Base-by-base conservation (phyloP, 2,797 vertebrate genomes). In the Salmo trutta region DNA sequence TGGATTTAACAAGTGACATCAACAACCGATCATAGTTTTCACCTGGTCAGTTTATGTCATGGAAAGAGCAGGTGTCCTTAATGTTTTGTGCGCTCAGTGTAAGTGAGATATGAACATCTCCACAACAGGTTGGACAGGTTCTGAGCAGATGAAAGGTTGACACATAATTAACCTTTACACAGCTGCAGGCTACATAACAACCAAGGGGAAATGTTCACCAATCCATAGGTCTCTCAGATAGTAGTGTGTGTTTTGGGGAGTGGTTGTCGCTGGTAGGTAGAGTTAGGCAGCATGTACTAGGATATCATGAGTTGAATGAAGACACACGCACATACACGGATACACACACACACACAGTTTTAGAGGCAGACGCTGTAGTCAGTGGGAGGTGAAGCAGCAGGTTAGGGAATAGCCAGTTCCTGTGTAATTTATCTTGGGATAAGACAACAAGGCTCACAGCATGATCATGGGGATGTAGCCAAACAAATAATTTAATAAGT, bases 101-200 rank as follows among this genome's bases (percentile, higher is more conserved):
- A 41, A 41, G 41, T 41, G 41, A 41, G 41, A 21, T 62, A 21
- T 21, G 2, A n/a, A 8, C 7, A n/a, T 33, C 27, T 31, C 14
- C 29, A 67, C 65, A 67, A 67, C 27, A 31, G 65, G 65, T 67
- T 5, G 27, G 65, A 31, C 65, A 67, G 14, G 65, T 67, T 67
- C 65, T 17, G 1, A 67, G 10, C 10, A 47, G 65, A 31, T 29
- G 15, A 67, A 15, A 15, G 27, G 29, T 14, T 67, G 65, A 67
- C 65, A 67, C 29, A 14, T 67, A 5, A 16, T 31, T 4, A 31
- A 12, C 12, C 64, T 29, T 21, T 29, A 31, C 65, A 47, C 41
- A 3, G 65, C 27, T 29, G 65, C 27, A 67, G 10, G 65, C 24
- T 29, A 67, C 24, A 29, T 1, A 67, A 2, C 29, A 5, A 16